Evolutionary conservation across 2,888 invertebrate species (phyloP).

Genomic region (Acrocyrtus sp.): DNA sequence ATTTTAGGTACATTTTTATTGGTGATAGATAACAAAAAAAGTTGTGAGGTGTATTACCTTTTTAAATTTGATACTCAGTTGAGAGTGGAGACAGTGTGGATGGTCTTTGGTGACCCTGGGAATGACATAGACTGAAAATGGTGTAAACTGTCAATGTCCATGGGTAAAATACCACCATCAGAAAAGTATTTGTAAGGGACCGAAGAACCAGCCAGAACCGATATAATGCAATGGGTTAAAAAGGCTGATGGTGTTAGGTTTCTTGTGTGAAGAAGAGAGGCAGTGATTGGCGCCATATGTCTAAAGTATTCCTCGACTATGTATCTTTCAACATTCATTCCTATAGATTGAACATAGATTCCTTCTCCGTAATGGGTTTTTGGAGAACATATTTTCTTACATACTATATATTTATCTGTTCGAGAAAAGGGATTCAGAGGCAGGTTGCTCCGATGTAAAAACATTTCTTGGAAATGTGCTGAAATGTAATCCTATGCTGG

Average conservation of each 20-base stretch:
- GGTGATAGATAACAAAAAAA: not conserved
- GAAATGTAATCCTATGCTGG: slow-evolving; percentile 48
- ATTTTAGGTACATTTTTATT: too few species aligned
- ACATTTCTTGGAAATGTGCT: slow-evolving; percentile 40
- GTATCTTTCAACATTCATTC: too few species aligned
- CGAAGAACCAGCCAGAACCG: too few species aligned
- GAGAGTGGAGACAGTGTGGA: not conserved
- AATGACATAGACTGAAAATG: too few species aligned
- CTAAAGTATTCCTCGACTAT: slow-evolving; percentile 2
- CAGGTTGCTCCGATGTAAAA: slow-evolving; percentile 37
- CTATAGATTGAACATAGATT: slow-evolving; percentile 5
- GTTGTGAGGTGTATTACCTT: not conserved
- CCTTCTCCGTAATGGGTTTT: not conserved
- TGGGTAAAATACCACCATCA: too few species aligned
- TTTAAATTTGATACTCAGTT: not conserved
- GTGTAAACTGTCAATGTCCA: too few species aligned
- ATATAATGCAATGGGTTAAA: too few species aligned
- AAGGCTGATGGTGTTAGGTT: slow-evolving; percentile 46
- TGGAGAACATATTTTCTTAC: too few species aligned
- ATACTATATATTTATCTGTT: too few species aligned
- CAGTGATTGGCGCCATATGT: slow-evolving; percentile 49
- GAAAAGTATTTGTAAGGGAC: too few species aligned
- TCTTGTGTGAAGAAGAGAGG: slow-evolving; percentile 25
- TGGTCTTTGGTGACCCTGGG: not conserved
- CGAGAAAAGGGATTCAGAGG: slow-evolving; percentile 14